These are phyloP conservation scores for Aurelia aurita DNA, from an alignment of 30 jellyfish, hydroid and myxozoan genomes.

Conservation along the genomic window DNA sequence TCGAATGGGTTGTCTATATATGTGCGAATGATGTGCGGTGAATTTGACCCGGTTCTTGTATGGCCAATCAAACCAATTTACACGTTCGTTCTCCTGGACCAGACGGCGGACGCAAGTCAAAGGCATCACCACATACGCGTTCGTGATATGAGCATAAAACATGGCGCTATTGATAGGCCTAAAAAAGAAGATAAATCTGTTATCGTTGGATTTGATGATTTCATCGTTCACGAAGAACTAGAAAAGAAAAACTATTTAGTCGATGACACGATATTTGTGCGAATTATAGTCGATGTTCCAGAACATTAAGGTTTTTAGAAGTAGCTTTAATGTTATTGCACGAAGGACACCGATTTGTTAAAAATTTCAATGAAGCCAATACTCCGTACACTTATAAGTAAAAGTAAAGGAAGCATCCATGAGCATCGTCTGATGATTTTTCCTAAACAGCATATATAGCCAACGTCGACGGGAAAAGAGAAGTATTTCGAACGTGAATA, in stretches of 20 bases:
- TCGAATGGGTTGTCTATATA: conserved; percentile 83
- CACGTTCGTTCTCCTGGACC: conserved; percentile 88
- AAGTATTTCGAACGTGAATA: too few relatives aligned
- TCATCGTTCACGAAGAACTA: conserved; percentile 91
- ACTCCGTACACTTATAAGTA: too few relatives aligned
- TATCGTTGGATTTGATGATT: conserved; percentile 96
- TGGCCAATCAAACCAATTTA: conserved; percentile 98
- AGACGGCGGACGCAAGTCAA: conserved; percentile 76
- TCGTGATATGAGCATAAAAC: conserved; percentile 91
- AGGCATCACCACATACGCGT: conserved; percentile 89
- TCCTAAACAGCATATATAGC: too few relatives aligned
- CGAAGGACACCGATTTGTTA: too few relatives aligned
- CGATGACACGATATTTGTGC: conserved; percentile 91
- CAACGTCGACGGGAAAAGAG: too few relatives aligned
- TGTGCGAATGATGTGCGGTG: conserved; percentile 93
- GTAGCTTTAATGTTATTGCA: neutral
- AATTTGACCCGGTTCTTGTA: conserved; percentile 90
- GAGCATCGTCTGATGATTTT: too few relatives aligned
- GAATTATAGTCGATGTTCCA: conserved; percentile 88
- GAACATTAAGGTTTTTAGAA: conserved; percentile 24
- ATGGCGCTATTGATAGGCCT: conserved; percentile 89
- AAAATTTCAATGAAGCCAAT: too few relatives aligned
- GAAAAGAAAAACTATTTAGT: conserved; percentile 82
- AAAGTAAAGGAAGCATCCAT: too few relatives aligned
- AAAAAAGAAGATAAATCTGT: conserved; percentile 90